Base-by-base conservation (phyloP, 2,888 invertebrate species). In the Clostera curtula region DNA sequence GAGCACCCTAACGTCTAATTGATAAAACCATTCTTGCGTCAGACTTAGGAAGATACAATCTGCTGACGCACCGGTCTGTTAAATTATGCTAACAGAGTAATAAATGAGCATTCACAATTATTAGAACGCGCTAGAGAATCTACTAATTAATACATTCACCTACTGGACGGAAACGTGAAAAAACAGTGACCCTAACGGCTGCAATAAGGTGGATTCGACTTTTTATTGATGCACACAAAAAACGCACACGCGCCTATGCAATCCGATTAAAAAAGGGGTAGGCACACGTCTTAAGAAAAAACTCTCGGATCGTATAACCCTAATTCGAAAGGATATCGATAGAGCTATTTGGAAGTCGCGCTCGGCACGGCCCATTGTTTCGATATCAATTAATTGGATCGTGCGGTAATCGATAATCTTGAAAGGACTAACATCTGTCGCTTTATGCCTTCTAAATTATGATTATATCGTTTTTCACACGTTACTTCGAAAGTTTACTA, bases 371-470 rank as follows among this genome's bases (percentile, higher is more conserved):
- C 43, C 71, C 71, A 75, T 79, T 79, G 76, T 79, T 75, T 74
- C 75, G 59, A 62, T 79, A 82, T 77, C 79, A 64, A 74, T 82
- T 83, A 83, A 83, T 83, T 82, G 80, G 82, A 80, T 83, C 73
- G 67, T 66, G 73, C 69, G 64, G 69, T 77, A 76, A 83, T 80
- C 82, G 79, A 83, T 83, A 76, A 80, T 72, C 68, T 67, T 65
- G 63, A n/a, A 48, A 49, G 40, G 53, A 55, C 71, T 70, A 75
- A 71, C 72, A 73, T 76, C 75, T 63, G 54, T 62, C 44, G 59
- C 58, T 83, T 83, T 76, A 83, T 83, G 83, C 75, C 63, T 53
- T 49, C 51, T 32, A 49, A 47, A 49, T 48, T 49, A 49, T 46
- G 47, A 27, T 43, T 39, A 43, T 47, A 29, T 17, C 18, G 22